A percentile compares a stretch with the other conserved stretches of the same genome.
Conservation (phyloP, 2,888 invertebrate species). For the Pheosia gnoma region DNA sequence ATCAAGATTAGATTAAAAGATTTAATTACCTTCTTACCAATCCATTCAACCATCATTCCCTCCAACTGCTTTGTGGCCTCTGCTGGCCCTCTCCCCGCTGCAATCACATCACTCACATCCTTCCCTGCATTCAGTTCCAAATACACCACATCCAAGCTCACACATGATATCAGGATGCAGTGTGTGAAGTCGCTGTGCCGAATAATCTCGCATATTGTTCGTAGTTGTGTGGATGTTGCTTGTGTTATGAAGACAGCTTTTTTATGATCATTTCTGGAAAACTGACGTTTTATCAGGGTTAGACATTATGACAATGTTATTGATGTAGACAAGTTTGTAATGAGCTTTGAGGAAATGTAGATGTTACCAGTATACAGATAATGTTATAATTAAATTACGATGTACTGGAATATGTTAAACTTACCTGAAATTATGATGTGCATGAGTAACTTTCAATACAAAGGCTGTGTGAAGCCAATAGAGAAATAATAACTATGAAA, state of each 20-base stretch:
- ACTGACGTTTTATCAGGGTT: slow-evolving; percentile 36
- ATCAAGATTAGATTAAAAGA: not conserved
- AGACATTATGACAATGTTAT: too few species aligned
- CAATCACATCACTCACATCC: slow-evolving; percentile 65
- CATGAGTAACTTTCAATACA: too few species aligned
- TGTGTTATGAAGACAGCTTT: slow-evolving; percentile 84
- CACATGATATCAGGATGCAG: slow-evolving; percentile 84
- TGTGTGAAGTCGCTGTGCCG: slow-evolving; percentile 85
- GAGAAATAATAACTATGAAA: too few species aligned
- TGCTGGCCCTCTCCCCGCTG: slow-evolving; percentile 56
- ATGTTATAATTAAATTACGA: too few species aligned
- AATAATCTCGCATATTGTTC: slow-evolving; percentile 85
- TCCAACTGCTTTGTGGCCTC: slow-evolving; percentile 68
- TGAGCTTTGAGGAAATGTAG: too few species aligned
- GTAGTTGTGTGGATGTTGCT: slow-evolving; percentile 79
- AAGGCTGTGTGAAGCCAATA: too few species aligned
- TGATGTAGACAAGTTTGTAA: too few species aligned
- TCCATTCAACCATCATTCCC: slow-evolving; percentile 75
- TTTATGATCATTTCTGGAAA: slow-evolving; percentile 61
- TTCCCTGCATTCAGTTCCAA: slow-evolving; percentile 69
- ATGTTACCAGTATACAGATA: too few species aligned
- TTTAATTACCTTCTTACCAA: slow-evolving; percentile 81
- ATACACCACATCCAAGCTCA: slow-evolving; percentile 82
- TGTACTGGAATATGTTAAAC: too few species aligned
- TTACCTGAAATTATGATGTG: too few species aligned